A percentile compares a stretch with the other conserved stretches of the same genome.
phyloP scores from a whole-genome alignment of 2,113 vertebrate genomes.

The Rhizomys pruinosus region DNA sequence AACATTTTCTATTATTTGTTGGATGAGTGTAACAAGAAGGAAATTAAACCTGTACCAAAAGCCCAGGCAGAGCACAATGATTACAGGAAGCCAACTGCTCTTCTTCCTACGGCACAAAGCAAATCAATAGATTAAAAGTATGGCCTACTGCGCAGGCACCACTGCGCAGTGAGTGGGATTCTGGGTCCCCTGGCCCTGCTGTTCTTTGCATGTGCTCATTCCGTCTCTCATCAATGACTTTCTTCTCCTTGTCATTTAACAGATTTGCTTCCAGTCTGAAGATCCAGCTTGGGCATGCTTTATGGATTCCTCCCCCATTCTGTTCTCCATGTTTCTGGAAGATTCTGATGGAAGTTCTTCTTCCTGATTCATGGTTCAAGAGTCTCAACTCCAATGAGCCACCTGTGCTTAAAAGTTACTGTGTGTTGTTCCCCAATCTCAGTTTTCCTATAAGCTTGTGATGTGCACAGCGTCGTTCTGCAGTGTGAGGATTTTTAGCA shows the following conservation, averaged over 20 bases:
- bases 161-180: background rate
- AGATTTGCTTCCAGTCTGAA: background rate
- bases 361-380: background rate
- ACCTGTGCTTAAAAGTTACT: background rate
- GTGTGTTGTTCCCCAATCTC: too few species aligned
- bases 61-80: background rate
- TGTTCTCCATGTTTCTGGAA: background rate
- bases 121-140: slow-evolving; percentile 56
- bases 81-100: slow-evolving; percentile 34
- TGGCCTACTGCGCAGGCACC: background rate
- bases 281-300: background rate
- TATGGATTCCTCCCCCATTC: background rate
- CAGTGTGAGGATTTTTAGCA: background rate
- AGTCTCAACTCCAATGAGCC: background rate
- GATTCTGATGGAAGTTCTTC: background rate
- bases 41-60: slow-evolving; percentile 50
- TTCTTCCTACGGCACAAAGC: background rate
- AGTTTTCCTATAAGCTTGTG: too few species aligned
- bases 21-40: slow-evolving; percentile 52
- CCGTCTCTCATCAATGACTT: background rate
- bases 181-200: background rate
- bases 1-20: slow-evolving; percentile 8
- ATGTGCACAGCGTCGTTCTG: too few species aligned
- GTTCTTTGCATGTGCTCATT: background rate
- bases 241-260: background rate